phyloP scores from a whole-genome alignment of 2,797 vertebrate species.

The Coregonus suidteri region DNA sequence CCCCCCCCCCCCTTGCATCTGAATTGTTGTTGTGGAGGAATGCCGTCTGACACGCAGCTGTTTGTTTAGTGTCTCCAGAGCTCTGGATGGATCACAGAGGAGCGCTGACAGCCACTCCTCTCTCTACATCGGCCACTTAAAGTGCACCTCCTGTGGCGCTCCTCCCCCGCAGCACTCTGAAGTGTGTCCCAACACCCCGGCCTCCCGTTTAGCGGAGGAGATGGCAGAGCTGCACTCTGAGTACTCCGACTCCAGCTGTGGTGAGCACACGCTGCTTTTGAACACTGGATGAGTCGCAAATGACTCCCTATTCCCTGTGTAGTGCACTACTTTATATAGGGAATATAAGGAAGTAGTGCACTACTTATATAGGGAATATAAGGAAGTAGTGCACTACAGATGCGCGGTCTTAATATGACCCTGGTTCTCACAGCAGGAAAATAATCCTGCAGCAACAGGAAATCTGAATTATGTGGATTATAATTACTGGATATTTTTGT shows the following conservation, averaged over 20 bases:
- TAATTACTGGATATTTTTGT: no score
- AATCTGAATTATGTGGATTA: no score
- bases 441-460: no score
- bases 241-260: constrained; percentile 96
- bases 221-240: constrained; percentile 93
- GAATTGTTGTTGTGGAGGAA: constrained; percentile 8
- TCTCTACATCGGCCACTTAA: constrained; percentile 85
- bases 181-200: constrained; percentile 86
- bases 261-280: constrained; percentile 66
- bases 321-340: neutral
- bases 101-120: constrained; percentile 79
- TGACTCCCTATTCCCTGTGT: neutral
- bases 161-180: constrained; percentile 89
- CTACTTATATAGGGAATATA: no score
- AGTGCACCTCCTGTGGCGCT: constrained; percentile 84
- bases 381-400: no score
- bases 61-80: constrained; percentile 63
- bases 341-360: neutral
- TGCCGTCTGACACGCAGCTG: neutral
- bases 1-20: neutral
- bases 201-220: constrained; percentile 86
- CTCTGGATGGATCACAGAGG: constrained; percentile 84
- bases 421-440: no score
- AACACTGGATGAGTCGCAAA: neutral
- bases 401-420: no score